Base-by-base conservation (phyloP, 2,113 vertebrate genomes). In the Herpetotheres cachinnans region DNA sequence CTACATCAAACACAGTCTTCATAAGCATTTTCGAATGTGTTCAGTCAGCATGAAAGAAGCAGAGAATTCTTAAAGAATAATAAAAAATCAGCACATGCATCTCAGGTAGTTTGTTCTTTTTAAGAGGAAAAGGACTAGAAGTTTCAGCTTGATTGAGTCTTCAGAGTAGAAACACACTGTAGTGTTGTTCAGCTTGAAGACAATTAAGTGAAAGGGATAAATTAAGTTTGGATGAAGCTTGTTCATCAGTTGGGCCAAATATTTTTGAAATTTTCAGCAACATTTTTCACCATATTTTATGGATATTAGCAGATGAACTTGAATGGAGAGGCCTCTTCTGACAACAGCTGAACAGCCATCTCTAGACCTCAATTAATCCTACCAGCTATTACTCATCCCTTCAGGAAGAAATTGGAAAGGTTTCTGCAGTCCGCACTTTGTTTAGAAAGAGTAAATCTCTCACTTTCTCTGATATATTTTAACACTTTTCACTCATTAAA, bases 21-120 rank as follows among this genome's bases (percentile, higher is more conserved):
- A 83, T 80, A 80, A 83, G 80, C 56, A 95, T 96, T 96, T 97
- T 88, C 66, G 56, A 80, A 95, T 93, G 42, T 88, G 70, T 95
- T 90, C 82, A 87, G 65, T 92, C 78, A 90, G 70, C 85, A 90
- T 94, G 85, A 96, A 94, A 92, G 88, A 56, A 84, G 46, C 26
- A 83, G 34, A 88, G 40, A 81, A 80, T 69, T 86, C 84, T 73
- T 52, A 49, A 88, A 87, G 80, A 89, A 76, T 72, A 91, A 11
- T 59, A 62, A 82, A 82, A 93, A 80, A 74, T 90, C 73, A 82
- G 29, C 56, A 80, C 54, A 54, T 65, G 30, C 36, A 79, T 86
- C 47, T 90, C 32, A 71, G 78, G 30, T 89, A 87, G 24, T 52
- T 36, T 80, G 44, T 10, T 92, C 42, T 32, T 65, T 83, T 58